Evolutionary conservation across 2,797 vertebrate species (phyloP).

Genomic region (Bradypus variegatus): DNA sequence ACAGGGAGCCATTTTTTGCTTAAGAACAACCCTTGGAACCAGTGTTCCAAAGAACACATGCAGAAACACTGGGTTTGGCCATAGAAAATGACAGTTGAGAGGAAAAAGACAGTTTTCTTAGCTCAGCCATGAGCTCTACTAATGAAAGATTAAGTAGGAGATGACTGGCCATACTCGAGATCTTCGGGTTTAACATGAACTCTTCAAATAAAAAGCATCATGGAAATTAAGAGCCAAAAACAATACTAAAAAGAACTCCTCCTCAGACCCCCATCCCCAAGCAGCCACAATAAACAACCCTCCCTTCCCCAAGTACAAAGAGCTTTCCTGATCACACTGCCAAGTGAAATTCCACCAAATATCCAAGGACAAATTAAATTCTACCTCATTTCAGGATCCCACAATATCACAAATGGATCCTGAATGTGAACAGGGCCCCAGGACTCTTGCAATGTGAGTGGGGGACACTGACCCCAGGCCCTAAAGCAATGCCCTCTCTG

Average conservation of each 20-base stretch:
- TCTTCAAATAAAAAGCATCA: not conserved
- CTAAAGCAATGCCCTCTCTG: not conserved
- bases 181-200: not conserved
- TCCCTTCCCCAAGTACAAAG: not conserved
- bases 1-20: not conserved
- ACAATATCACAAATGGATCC: not conserved
- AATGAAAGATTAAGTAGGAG: not conserved
- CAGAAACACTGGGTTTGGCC: not conserved
- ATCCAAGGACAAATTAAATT: not conserved
- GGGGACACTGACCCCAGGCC: not conserved
- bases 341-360: not conserved
- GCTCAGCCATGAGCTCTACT: not conserved
- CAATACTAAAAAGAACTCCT: not conserved
- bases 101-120: not conserved
- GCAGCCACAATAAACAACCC: not conserved
- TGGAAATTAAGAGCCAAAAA: not conserved
- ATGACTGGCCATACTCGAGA: not conserved
- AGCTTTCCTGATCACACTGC: not conserved
- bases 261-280: not conserved
- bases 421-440: not conserved
- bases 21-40: not conserved
- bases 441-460: fast-evolving
- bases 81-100: not conserved
- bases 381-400: not conserved
- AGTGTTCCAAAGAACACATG: not conserved